phyloP scores from a whole-genome alignment of 2,113 vertebrate genomes.

The Clarias macrocephalus region DNA sequence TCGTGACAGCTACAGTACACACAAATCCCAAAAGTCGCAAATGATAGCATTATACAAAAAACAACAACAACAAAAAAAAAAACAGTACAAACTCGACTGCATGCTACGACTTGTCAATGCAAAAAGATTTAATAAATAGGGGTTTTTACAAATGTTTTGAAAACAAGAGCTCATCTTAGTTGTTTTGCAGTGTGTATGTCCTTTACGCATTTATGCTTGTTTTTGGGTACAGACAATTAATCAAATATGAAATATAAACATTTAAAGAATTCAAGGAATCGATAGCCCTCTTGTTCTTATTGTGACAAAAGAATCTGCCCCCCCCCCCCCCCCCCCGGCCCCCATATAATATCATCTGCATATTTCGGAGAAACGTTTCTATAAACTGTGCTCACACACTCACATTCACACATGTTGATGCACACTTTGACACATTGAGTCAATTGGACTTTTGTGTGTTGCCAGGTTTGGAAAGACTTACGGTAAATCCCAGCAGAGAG shows the following conservation, averaged over 20 bases:
- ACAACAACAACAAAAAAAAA: too few species aligned
- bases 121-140: neutral
- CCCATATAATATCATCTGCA: too few species aligned
- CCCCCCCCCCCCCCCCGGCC: too few species aligned
- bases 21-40: neutral
- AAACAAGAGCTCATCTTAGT: neutral
- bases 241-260: neutral
- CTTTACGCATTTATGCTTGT: too few species aligned
- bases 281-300: neutral
- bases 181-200: neutral
- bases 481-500: conserved; percentile 64
- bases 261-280: neutral
- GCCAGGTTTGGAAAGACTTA: conserved; percentile 70
- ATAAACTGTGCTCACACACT: conserved; percentile 2
- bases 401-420: neutral
- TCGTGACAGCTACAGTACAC: neutral
- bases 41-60: neutral
- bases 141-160: neutral
- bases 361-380: too few species aligned
- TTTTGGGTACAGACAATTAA: neutral
- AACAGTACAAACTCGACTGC: neutral
- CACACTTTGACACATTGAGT: neutral
- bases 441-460: conserved; percentile 19
- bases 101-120: neutral
- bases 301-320: neutral